Evolutionary conservation across 2,113 vertebrate species (phyloP), one percentile per base, ranked within the genome.

Genomic region (Sakesphorus luctuosus): DNA sequence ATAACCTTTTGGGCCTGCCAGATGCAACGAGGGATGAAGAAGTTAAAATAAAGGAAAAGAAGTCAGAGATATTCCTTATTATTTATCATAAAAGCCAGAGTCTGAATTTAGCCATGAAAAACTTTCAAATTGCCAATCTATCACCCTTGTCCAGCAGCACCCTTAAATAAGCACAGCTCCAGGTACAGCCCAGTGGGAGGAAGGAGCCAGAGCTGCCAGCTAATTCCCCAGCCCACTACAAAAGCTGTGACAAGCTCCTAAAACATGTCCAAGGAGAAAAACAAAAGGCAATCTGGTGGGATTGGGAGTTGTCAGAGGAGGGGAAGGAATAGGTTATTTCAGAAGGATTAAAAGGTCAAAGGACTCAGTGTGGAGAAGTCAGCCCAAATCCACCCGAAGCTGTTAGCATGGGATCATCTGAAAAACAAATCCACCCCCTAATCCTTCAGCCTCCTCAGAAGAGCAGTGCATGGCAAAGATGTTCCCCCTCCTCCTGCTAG

Each of bases 321-420:
- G 36, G 31, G 16, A 50, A 93, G 74, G 26, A 92, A 92, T 61
- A 94, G 90, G 87, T 97, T 90, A 78, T 98, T 98, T 97, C 93
- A 96, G 84, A 58, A 91, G 96, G 97, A 98, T 98, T 98, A 98
- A 98, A 96, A 96, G 97, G 97, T 98, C 97, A 98, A 93, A 97
- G 86, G 97, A 94, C 75, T 89, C 31, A 8, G 62, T 5, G 59
- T 89, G 87, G 87, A 96, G 85, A 97, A 88, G 90, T 67, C 92
- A 71, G 81, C 49, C 66, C 18, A 94, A 97, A 96, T 76, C 92
- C 90, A 95, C 78, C 94, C 74, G 96, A 97, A 97, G 88, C 83
- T 95, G 59, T 97, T 97, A 96, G 95, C 91, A 83, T 18, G 63
- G 36, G 89, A 97, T 97, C 94, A 86, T 88, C 78, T 72, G 96